phyloP scores from a whole-genome alignment of 2,797 vertebrate species.

The Anguilla megastoma region DNA sequence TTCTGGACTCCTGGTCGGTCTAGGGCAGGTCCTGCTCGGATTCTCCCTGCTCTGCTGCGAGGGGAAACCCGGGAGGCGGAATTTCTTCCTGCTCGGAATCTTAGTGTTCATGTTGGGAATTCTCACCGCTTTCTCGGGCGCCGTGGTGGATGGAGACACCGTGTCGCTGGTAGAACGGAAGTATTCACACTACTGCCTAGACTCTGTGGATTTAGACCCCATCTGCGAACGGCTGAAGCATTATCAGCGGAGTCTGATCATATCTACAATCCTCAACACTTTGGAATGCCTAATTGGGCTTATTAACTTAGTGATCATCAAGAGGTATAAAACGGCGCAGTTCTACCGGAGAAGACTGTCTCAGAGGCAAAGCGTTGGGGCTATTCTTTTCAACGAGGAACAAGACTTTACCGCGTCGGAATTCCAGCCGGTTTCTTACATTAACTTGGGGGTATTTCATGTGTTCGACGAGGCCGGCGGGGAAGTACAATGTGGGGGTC shows the following conservation, averaged over 20 bases:
- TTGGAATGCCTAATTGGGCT: constrained; percentile 90
- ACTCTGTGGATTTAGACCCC: constrained; percentile 63
- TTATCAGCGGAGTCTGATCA: constrained; percentile 87
- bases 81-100: constrained; percentile 88
- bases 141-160: constrained; percentile 93
- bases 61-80: constrained; percentile 81
- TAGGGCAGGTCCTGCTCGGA: constrained; percentile 85
- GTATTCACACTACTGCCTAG: constrained; percentile 87
- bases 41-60: constrained; percentile 85
- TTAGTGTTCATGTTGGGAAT: constrained; percentile 90
- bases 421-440: constrained; percentile 88
- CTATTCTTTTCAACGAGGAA: constrained; percentile 81
- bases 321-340: constrained; percentile 85
- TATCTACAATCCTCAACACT: constrained; percentile 90
- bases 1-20: constrained; percentile 85
- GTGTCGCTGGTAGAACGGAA: constrained; percentile 91
- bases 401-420: constrained; percentile 74
- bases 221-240: constrained; percentile 85
- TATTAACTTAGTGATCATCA: constrained; percentile 85
- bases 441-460: constrained; percentile 84
- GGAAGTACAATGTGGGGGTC: constrained; percentile 85
- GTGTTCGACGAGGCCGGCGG: constrained; percentile 82
- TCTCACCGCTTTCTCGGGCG: constrained; percentile 92
- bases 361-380: constrained; percentile 75
- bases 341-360: constrained; percentile 68